Evolutionary conservation across 2,888 invertebrate genomes (phyloP).

Genomic region (Cataglyphis altisquamis): DNA sequence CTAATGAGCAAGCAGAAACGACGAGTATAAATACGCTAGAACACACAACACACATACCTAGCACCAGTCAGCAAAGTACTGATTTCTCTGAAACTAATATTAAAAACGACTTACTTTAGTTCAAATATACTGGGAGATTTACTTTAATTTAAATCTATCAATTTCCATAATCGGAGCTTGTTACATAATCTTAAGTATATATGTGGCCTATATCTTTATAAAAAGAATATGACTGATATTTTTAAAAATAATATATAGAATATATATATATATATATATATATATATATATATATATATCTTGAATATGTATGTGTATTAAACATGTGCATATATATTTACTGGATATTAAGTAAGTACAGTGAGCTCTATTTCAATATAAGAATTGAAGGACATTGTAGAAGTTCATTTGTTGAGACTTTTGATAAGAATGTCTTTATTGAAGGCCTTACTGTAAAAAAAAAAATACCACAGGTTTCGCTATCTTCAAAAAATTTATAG

Average conservation of each 20-base stretch:
- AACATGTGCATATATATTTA: neutral
- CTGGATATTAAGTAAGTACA: neutral
- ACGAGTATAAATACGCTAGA: neutral
- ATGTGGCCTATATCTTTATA: constrained; percentile 26
- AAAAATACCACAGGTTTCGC: neutral
- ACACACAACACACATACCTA: neutral
- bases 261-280: neutral
- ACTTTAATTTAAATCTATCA: neutral
- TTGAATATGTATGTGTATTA: neutral
- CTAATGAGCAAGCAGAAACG: neutral
- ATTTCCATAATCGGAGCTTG: neutral
- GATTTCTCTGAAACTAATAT: constrained; percentile 37
- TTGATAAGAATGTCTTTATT: neutral
- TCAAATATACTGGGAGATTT: neutral
- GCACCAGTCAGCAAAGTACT: neutral
- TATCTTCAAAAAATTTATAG: neutral
- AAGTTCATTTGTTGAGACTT: neutral
- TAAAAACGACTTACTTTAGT: constrained; percentile 23
- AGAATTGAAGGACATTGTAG: neutral
- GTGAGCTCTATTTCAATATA: neutral
- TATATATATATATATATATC: neutral
- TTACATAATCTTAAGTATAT: constrained; percentile 15
- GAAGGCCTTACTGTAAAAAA: neutral
- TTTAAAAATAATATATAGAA: neutral
- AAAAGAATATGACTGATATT: constrained; percentile 34